Base-by-base conservation (phyloP, 2,888 invertebrate species). In the Physocephala rufipes region DNA sequence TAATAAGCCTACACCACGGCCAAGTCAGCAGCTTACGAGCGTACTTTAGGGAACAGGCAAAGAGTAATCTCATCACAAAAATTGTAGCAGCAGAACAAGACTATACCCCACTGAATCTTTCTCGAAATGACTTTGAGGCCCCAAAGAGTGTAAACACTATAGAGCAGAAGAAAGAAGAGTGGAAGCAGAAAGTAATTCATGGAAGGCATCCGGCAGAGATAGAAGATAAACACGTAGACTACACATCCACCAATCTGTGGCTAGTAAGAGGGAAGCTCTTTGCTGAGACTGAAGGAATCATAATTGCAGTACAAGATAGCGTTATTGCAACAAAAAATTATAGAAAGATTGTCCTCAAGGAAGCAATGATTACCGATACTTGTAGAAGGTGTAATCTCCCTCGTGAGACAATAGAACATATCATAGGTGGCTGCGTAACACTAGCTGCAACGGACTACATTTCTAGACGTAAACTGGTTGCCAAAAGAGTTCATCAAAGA, bases 251-350 rank as follows among this genome's bases (percentile, higher is more conserved):
- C 26, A 59, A 59, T 26, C 30, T 59, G 28, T 28, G 59, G 59
- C 28, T 59, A 26, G 3, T 28, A 59, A 26, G 19, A 26, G 59
- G 59, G 15, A 43, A 36, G n/a, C 19, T 63, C 21, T 63, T 63
- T 15, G 30, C 63, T 3, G 62, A 62, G 30, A 62, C 28, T 5
- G 62, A 62, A 45, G 62, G 62, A 9, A 19, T 63, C 15, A 63
- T 43, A 19, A 30, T 30, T 21, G 63, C 63, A 15, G 45, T 63
- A 15, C 63, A 63, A 19, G 63, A 63, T 19, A 19, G 24, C 4
- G 63, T 63, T 5, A 63, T 63, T 36, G n/a, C 63, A 21, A 63
- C 63, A 15, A 63, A 36, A 43, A 63, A 63, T 21, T 63, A 63
- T 43, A 16, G 30, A 0, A 36, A 36, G 24, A 15, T 9, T n/a